Evolutionary conservation across 2,888 invertebrate species (phyloP).

Genomic region (Arge pagana): DNA sequence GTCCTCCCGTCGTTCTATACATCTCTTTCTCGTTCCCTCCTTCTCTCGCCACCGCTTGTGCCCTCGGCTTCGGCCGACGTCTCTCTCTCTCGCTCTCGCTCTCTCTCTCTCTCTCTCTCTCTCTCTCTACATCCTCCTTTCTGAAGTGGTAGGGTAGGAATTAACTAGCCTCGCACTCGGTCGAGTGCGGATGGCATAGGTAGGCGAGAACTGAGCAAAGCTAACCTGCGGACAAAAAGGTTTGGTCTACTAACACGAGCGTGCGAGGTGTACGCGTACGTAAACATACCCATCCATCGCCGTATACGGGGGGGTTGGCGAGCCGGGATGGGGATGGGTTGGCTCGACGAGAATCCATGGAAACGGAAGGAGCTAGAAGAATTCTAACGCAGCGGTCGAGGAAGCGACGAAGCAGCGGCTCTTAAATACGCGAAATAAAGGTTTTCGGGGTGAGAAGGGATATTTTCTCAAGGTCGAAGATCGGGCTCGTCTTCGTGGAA

Average conservation of each 20-base stretch:
- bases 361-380: too few relatives aligned
- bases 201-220: neutral
- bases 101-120: slow-evolving; percentile 26
- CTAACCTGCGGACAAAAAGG: too few relatives aligned
- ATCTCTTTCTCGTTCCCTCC: neutral
- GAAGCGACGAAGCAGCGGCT: too few relatives aligned
- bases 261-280: too few relatives aligned
- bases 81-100: slow-evolving; percentile 32
- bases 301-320: neutral
- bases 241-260: too few relatives aligned
- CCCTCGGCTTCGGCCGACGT: slow-evolving; percentile 15
- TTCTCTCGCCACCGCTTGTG: slow-evolving; percentile 1
- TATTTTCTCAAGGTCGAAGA: too few relatives aligned
- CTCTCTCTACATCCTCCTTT: slow-evolving; percentile 14
- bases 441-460: too few relatives aligned
- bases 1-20: too few relatives aligned
- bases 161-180: slow-evolving; percentile 37
- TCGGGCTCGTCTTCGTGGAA: too few relatives aligned
- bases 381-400: too few relatives aligned
- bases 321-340: neutral
- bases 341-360: neutral
- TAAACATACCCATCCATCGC: neutral
- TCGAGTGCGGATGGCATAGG: slow-evolving; percentile 26
- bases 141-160: slow-evolving; percentile 34
- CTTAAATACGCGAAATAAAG: too few relatives aligned